These are phyloP conservation scores for Bembecia ichneumoniformis DNA, from an alignment of 2,888 invertebrate species.

Conservation along the genomic window DNA sequence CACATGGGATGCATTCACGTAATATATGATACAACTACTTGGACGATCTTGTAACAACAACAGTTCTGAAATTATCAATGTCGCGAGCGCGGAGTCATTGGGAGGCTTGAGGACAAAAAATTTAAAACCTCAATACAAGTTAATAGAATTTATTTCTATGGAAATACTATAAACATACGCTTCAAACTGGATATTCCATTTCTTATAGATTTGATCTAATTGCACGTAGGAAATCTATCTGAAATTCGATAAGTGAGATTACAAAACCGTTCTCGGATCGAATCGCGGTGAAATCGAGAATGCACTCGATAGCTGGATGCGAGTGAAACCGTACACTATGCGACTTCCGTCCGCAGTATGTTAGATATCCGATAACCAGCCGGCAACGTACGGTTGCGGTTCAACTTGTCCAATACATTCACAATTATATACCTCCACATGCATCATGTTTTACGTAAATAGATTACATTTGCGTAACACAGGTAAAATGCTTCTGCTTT, in stretches of 20 bases:
- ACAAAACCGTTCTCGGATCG: constrained; percentile 47
- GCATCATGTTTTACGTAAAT: background rate
- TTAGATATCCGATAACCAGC: constrained; percentile 47
- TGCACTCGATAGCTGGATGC: constrained; percentile 38
- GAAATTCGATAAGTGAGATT: constrained; percentile 46
- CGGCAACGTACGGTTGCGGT: constrained; percentile 12
- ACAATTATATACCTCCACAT: background rate
- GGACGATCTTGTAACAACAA: no score
- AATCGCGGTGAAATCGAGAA: constrained; percentile 50
- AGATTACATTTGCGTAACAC: no score
- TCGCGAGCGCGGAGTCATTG: no score
- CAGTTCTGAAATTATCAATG: no score
- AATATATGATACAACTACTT: no score
- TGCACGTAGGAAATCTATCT: constrained; percentile 1
- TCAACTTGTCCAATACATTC: constrained; percentile 12
- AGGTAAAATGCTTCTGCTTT: no score
- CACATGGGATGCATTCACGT: no score
- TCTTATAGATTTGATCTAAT: background rate
- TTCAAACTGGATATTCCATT: no score
- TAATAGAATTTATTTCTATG: no score
- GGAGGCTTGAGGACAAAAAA: no score
- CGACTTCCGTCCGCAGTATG: constrained; percentile 56
- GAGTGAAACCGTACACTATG: constrained; percentile 62
- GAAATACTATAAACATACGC: no score
- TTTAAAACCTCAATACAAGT: no score